Conservation (phyloP, 92 coral and sea anemone species). For the Galaxea fascicularis region DNA sequence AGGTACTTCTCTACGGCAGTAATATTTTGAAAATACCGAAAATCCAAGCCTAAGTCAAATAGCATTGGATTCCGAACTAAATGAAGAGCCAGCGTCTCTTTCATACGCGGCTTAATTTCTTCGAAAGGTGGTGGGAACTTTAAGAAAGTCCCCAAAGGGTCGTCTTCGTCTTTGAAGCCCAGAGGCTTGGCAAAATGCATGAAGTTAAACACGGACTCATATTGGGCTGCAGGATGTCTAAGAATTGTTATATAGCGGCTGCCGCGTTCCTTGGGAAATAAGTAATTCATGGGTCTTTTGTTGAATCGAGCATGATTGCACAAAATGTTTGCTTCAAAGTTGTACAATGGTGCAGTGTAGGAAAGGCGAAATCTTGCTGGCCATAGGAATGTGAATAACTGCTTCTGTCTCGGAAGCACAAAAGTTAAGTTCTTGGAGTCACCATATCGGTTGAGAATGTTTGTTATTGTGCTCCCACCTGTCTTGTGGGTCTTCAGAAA, state of each 20-base stretch:
- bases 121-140: conserved; percentile 81
- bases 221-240: conserved; percentile 72
- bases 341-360: conserved; percentile 73
- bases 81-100: conserved; percentile 72
- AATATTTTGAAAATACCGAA: conserved; percentile 76
- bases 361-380: conserved; percentile 80
- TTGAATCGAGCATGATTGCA: conserved; percentile 88
- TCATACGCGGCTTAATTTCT: conserved; percentile 71
- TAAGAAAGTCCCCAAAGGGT: conserved; percentile 82
- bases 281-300: conserved; percentile 70
- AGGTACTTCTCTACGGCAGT: conserved; percentile 77
- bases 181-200: conserved; percentile 80
- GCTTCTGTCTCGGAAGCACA: conserved; percentile 68
- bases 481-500: conserved; percentile 90
- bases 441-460: conserved; percentile 81
- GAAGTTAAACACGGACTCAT: conserved; percentile 84
- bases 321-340: conserved; percentile 66
- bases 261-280: conserved; percentile 72
- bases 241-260: conserved; percentile 76
- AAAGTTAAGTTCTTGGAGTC: conserved; percentile 70
- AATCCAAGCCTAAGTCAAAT: conserved; percentile 86
- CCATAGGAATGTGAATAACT: conserved; percentile 76
- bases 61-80: conserved; percentile 87
- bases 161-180: conserved; percentile 72
- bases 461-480: conserved; percentile 84